phyloP scores from a whole-genome alignment of 2,888 invertebrate genomes.

The Polydesmus complanatus region DNA sequence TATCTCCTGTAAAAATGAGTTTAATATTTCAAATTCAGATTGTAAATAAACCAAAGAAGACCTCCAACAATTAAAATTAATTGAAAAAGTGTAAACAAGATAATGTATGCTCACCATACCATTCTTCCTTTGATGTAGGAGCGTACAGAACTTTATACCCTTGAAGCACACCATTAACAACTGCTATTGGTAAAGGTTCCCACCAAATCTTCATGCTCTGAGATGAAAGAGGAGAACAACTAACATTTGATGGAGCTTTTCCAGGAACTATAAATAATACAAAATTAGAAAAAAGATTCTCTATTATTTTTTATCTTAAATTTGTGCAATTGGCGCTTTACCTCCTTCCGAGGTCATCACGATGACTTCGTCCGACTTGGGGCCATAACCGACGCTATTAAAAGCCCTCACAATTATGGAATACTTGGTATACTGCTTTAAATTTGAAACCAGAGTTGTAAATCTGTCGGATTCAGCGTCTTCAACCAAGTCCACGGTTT shows the following conservation, averaged over 20 bases:
- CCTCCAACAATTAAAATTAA: not conserved
- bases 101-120: slow-evolving; percentile 15
- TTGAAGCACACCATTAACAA: slow-evolving; percentile 32
- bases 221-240: slow-evolving; percentile 29
- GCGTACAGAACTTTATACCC: slow-evolving; percentile 30
- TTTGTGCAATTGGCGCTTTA: not conserved
- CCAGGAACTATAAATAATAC: slow-evolving; percentile 29
- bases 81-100: not conserved
- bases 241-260: slow-evolving; percentile 31
- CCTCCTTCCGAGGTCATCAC: slow-evolving; percentile 13
- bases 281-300: not conserved
- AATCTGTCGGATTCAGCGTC: not conserved
- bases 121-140: slow-evolving; percentile 10
- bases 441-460: slow-evolving; percentile 1
- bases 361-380: slow-evolving; percentile 9
- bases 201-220: slow-evolving; percentile 31
- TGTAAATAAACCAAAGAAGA: not conserved
- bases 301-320: not conserved
- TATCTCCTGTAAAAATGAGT: not conserved
- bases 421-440: slow-evolving; percentile 11
- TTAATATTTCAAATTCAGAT: not conserved
- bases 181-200: slow-evolving; percentile 31
- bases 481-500: slow-evolving; percentile 5
- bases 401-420: slow-evolving; percentile 10
- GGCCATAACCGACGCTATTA: slow-evolving; percentile 13